phyloP scores from a whole-genome alignment of 2,113 vertebrate species.

The Ageneiosus marmoratus region DNA sequence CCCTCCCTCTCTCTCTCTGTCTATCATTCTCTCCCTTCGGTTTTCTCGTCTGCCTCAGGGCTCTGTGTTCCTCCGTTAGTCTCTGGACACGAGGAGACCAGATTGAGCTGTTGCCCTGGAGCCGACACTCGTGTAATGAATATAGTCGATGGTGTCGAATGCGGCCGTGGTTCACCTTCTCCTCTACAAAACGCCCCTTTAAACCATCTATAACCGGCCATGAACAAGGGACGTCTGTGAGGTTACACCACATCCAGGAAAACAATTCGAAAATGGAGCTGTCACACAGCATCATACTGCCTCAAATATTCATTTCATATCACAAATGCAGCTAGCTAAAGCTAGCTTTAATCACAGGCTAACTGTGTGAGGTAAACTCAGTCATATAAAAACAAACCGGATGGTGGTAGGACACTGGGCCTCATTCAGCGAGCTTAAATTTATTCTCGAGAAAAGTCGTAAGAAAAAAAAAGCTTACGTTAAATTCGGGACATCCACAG shows the following conservation, averaged over 20 bases:
- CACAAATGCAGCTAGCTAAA: neutral
- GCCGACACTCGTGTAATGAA: neutral
- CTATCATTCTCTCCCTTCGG: slow-evolving; percentile 52
- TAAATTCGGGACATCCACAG: no score
- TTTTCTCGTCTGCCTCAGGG: slow-evolving; percentile 28
- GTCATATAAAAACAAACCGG: no score
- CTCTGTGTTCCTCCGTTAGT: slow-evolving; percentile 3
- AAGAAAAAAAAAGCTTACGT: no score
- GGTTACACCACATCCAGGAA: neutral
- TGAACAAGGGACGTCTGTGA: no score
- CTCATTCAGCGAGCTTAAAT: no score
- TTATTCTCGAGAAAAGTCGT: no score
- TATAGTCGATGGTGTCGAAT: neutral
- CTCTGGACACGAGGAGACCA: slow-evolving; percentile 11
- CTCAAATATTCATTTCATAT: neutral
- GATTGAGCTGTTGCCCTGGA: slow-evolving; percentile 14
- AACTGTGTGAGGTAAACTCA: no score
- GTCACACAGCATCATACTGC: neutral
- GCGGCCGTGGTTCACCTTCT: neutral
- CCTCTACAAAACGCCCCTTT: neutral
- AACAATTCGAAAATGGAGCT: neutral
- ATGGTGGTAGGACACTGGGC: no score
- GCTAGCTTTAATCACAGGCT: neutral
- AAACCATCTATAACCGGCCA: neutral
- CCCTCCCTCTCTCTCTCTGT: slow-evolving; percentile 65